Evolutionary conservation across 1,140 invertebrate species (phyloP).

Genomic region (Cardiocondyla obscurior): DNA sequence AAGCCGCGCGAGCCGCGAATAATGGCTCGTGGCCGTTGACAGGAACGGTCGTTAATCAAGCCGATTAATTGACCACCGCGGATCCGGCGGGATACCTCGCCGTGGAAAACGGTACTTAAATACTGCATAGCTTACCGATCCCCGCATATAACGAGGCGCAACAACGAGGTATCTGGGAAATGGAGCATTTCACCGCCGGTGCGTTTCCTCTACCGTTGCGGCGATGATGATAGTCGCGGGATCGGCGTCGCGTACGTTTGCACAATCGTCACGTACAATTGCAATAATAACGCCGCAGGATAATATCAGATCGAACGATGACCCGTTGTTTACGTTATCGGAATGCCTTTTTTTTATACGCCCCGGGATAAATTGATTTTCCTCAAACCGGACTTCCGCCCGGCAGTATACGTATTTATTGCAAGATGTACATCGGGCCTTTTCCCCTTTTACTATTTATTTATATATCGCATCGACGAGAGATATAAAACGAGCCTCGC

Average conservation of each 20-base stretch:
- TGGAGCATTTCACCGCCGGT: slow-evolving; percentile 61
- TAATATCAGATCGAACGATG: slow-evolving; percentile 29
- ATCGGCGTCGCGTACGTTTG: not conserved
- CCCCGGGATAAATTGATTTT: slow-evolving; percentile 17
- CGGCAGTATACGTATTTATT: not conserved
- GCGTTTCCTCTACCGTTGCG: not conserved
- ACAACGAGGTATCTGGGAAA: slow-evolving; percentile 65
- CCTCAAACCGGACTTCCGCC: too few species aligned
- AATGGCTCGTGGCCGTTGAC: slow-evolving; percentile 64
- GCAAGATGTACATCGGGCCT: not conserved
- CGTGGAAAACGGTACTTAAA: slow-evolving; percentile 63
- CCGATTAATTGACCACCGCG: slow-evolving; percentile 75
- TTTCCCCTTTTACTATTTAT: not conserved
- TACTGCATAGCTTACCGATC: slow-evolving; percentile 34
- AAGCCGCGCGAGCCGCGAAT: slow-evolving; percentile 36
- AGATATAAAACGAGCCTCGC: not conserved
- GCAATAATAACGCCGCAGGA: slow-evolving; percentile 9
- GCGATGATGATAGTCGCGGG: slow-evolving; percentile 20
- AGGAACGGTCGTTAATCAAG: slow-evolving; percentile 73
- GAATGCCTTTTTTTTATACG: not conserved
- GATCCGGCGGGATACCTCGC: slow-evolving; percentile 59
- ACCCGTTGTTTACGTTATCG: not conserved
- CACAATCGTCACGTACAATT: slow-evolving; percentile 10
- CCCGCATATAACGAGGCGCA: slow-evolving; percentile 59
- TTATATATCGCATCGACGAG: too few species aligned